These are phyloP conservation scores for Odontesthes bonariensis DNA, from an alignment of 2,113 vertebrate species.

Conservation along the genomic window DNA sequence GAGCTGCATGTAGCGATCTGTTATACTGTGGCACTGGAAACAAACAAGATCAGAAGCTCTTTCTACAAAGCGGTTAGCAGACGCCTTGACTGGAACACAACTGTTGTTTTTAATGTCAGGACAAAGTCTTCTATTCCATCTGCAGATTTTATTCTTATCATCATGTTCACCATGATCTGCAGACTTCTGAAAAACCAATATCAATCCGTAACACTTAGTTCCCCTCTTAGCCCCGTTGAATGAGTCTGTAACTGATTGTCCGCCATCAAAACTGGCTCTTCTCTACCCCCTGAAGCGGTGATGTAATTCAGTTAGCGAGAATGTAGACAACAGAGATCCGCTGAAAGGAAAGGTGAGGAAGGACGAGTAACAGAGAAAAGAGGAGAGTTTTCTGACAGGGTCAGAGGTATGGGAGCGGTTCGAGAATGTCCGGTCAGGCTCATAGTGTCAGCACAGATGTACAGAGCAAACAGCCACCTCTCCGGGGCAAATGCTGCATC, in stretches of 20 bases:
- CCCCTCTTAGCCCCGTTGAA: constrained; percentile 28
- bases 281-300: constrained; percentile 57
- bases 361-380: constrained; percentile 44
- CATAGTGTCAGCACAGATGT: constrained; percentile 58
- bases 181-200: constrained; percentile 7
- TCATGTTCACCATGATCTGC: background rate
- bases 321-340: constrained; percentile 52
- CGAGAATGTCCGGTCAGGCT: constrained; percentile 72
- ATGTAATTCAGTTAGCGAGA: constrained; percentile 69
- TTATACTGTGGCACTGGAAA: too few species aligned
- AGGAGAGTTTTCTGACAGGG: constrained; percentile 38
- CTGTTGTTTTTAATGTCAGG: constrained; percentile 56
- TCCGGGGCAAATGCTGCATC: constrained; percentile 67
- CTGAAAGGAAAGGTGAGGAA: constrained; percentile 18
- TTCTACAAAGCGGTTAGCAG: constrained; percentile 38
- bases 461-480: constrained; percentile 63
- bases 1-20: too few species aligned
- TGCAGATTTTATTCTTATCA: constrained; percentile 23
- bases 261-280: constrained; percentile 36
- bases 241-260: constrained; percentile 54
- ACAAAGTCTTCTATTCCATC: constrained; percentile 33
- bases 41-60: constrained; percentile 24
- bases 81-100: constrained; percentile 29
- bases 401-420: constrained; percentile 68
- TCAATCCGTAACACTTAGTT: constrained; percentile 22